These are phyloP conservation scores for Aphaenogaster floridana DNA, from an alignment of 1,140 invertebrate species.

Conservation along the genomic window DNA sequence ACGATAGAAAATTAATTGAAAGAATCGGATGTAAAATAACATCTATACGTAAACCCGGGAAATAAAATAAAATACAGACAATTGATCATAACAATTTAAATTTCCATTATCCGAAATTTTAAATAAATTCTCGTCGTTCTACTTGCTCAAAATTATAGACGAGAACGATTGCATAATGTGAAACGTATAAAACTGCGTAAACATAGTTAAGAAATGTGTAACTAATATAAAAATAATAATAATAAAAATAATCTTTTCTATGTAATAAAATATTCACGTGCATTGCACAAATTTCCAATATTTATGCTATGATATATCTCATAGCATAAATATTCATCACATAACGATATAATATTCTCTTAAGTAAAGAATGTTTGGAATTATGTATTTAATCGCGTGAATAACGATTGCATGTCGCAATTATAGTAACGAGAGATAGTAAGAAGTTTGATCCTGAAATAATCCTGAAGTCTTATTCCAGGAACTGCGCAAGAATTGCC, in stretches of 20 bases:
- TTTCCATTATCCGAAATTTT: not conserved
- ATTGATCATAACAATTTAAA: not conserved
- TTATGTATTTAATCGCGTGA: not conserved
- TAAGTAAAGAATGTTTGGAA: not conserved
- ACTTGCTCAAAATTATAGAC: not conserved
- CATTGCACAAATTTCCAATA: not conserved
- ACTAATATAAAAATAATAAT: not conserved
- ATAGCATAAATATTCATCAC: not conserved
- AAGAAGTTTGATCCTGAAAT: constrained; percentile 1
- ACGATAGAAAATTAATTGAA: constrained; percentile 61
- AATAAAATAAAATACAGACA: not conserved
- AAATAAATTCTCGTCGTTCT: not conserved
- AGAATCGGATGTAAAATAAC: not conserved
- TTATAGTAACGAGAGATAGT: not conserved
- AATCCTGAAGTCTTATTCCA: not conserved
- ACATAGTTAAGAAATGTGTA: constrained; percentile 5
- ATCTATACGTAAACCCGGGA: not conserved
- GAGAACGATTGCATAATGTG: constrained; percentile 4
- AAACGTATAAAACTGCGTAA: not conserved
- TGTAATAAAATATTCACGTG: not conserved
- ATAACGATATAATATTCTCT: not conserved
- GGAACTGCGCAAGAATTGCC: constrained; percentile 29
- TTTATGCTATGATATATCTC: not conserved
- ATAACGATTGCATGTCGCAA: not conserved
- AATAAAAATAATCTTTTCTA: constrained; percentile 18